A percentile compares a stretch with the other conserved stretches of the same genome.
Conservation (phyloP, 2,113 vertebrate species). For the Cyprinodon variegatus region DNA sequence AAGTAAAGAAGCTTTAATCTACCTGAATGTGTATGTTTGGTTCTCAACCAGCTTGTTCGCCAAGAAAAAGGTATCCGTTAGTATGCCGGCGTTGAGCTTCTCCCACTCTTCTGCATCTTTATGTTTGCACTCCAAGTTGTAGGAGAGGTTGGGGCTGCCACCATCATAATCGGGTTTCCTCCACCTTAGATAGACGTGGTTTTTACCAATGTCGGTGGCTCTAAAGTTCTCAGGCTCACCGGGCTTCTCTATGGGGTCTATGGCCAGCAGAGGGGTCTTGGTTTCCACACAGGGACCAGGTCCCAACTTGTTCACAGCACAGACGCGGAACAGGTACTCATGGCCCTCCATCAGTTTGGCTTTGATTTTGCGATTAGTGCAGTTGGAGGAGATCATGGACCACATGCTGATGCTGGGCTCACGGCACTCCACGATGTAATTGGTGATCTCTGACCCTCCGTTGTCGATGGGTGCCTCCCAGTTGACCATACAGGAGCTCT, state of each 20-base stretch:
- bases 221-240: conserved; percentile 97
- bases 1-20: background rate
- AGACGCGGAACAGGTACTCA: conserved; percentile 96
- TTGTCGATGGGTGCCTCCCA: conserved; percentile 96
- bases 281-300: conserved; percentile 90
- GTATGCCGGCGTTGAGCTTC: conserved; percentile 85
- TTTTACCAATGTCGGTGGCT: conserved; percentile 92
- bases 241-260: conserved; percentile 93
- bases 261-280: conserved; percentile 91
- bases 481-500: conserved; percentile 90
- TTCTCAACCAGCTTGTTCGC: conserved; percentile 92
- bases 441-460: conserved; percentile 96
- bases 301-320: conserved; percentile 96
- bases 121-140: conserved; percentile 90
- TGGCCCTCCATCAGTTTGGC: conserved; percentile 91
- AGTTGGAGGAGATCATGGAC: conserved; percentile 93
- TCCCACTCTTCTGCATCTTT: conserved; percentile 92
- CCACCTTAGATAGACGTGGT: conserved; percentile 92
- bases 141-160: conserved; percentile 92
- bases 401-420: conserved; percentile 92
- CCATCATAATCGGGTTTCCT: conserved; percentile 94
- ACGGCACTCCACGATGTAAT: conserved; percentile 96
- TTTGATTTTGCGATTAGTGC: conserved; percentile 93
- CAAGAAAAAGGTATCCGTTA: conserved; percentile 92
- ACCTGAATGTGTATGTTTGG: conserved; percentile 86